phyloP scores from a whole-genome alignment of 2,888 invertebrate species.

The Sesia apiformis region DNA sequence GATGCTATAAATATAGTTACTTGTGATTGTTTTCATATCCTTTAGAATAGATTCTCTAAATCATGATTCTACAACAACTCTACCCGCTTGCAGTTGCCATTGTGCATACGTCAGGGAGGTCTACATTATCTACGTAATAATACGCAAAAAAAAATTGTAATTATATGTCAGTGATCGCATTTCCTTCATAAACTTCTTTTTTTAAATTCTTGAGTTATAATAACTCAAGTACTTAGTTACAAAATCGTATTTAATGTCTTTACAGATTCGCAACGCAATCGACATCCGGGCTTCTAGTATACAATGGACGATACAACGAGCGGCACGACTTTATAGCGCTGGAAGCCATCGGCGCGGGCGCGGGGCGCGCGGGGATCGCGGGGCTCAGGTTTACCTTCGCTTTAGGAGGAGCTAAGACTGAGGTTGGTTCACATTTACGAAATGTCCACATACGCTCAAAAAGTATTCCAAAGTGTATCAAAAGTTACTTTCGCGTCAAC shows the following conservation, averaged over 20 bases:
- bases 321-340: conserved; percentile 94
- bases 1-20: too few species aligned
- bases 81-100: background rate
- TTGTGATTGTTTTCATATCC: too few species aligned
- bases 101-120: too few species aligned
- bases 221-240: too few species aligned
- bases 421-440: conserved; percentile 12
- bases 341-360: conserved; percentile 82
- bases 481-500: too few species aligned
- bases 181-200: too few species aligned
- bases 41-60: background rate
- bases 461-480: too few species aligned
- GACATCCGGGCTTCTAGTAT: conserved; percentile 88
- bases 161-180: too few species aligned
- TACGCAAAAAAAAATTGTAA: too few species aligned
- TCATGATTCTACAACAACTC: background rate
- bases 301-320: conserved; percentile 97
- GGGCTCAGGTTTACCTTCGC: conserved; percentile 91
- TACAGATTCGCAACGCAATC: conserved; percentile 89
- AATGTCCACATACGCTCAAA: too few species aligned
- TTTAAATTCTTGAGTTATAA: too few species aligned
- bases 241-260: background rate
- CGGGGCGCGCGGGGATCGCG: conserved; percentile 43
- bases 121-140: too few species aligned
- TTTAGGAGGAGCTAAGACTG: conserved; percentile 84